Base-by-base conservation (phyloP, 2,888 invertebrate species). In the Tetanocera ferruginea region DNA sequence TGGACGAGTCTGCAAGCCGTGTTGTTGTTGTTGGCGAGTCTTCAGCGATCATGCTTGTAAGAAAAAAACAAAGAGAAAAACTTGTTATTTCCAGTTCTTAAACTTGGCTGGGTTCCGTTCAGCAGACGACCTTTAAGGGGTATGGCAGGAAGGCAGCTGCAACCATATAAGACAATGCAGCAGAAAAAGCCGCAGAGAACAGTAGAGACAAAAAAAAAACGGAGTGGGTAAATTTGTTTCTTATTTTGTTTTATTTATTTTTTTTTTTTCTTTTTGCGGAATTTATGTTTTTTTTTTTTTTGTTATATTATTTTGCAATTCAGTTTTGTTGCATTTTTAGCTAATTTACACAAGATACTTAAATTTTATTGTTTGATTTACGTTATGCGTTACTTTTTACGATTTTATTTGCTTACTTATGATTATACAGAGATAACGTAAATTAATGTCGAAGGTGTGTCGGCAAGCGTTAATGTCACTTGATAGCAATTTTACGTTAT, bases 41-140 rank as follows among this genome's bases (percentile, higher is more conserved):
- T 43, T 43, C 43, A 43, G 14, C 43, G 11, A 11, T 43, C 43
- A 6, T 14, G 14, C 43, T 43, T 14, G 52, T 25, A 52, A 55
- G 17, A 72, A 60, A 72, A 55, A 71, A 31, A 71, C 2, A 43
- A 34, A 43, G 9, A 34, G n/a, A 52, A 31, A 37, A 66, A 75
- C 74, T 52, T 52, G 75, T 31, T 69, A 52, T 62, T 28, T n/a
- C 52, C n/a, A 25, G 75, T 67, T 75, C 66, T 55, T 31, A 55
- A 75, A 49, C 52, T 37, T 31, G 31, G 75, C n/a, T 25, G 49
- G 62, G 57, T 75, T 75, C 75, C 75, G 66, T 55, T 75, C 28
- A 55, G 67, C 67, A 75, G 75, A 75, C 75, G 75, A 75, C 75
- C 75, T 75, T 75, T 67, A 67, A 75, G 37, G 66, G 74, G 73